phyloP scores from a whole-genome alignment of 2,888 invertebrate species.

The Carterocephalus palaemon region DNA sequence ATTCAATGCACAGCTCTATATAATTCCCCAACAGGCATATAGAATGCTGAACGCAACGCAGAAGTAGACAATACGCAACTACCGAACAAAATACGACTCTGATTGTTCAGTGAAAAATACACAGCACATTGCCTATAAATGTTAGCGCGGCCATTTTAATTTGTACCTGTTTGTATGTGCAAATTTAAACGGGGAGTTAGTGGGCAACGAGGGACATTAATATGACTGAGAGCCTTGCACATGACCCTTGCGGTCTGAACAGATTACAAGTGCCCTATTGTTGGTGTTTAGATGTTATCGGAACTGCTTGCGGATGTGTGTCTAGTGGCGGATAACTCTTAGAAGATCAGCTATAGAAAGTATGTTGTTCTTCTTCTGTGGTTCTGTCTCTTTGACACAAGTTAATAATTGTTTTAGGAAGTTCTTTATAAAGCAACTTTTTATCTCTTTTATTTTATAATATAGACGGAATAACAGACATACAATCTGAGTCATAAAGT shows the following conservation, averaged over 20 bases:
- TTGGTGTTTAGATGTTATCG: background rate
- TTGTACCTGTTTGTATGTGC: slow-evolving; percentile 23
- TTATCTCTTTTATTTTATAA: no score
- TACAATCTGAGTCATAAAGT: no score
- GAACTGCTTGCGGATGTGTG: no score
- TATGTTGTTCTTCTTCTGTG: no score
- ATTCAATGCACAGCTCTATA: slow-evolving; percentile 48
- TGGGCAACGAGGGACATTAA: background rate
- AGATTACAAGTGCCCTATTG: no score
- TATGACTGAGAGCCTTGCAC: background rate
- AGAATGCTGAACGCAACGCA: slow-evolving; percentile 29
- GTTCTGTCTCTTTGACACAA: no score
- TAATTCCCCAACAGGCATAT: slow-evolving; percentile 23
- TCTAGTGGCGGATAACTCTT: no score
- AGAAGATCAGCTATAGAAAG: no score
- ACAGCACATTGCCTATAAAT: slow-evolving; percentile 18
- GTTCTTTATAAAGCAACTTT: no score
- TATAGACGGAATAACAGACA: no score
- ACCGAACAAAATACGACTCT: slow-evolving; percentile 41
- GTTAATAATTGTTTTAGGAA: no score
- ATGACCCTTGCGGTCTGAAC: background rate
- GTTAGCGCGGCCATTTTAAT: slow-evolving; percentile 21
- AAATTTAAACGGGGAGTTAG: slow-evolving; percentile 12
- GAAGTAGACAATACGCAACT: slow-evolving; percentile 53
- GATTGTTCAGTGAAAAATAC: slow-evolving; percentile 34